phyloP scores from a whole-genome alignment of 2,797 vertebrate species.

The Poecile montanus region DNA sequence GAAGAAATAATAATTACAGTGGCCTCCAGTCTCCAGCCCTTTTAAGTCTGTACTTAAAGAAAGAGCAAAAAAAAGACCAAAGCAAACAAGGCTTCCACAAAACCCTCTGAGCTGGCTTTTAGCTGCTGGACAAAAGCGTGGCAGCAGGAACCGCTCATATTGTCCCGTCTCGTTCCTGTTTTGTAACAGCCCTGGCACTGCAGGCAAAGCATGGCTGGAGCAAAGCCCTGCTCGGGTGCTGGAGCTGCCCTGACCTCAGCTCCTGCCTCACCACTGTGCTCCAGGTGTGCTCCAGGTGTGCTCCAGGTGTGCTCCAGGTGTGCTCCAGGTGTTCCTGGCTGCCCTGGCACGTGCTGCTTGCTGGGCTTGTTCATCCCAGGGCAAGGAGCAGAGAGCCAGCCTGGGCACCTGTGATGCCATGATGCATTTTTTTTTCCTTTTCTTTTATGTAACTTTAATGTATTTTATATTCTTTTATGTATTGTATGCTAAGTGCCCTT shows the following conservation, averaged over 20 bases:
- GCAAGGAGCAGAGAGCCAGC: background rate
- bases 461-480: background rate
- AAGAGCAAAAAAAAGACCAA: slow-evolving; percentile 9
- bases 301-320: background rate
- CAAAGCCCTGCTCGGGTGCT: background rate
- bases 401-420: accelerated
- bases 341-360: background rate
- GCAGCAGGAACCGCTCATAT: background rate
- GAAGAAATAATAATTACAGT: slow-evolving; percentile 39
- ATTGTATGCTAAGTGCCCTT: background rate
- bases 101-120: slow-evolving; percentile 9
- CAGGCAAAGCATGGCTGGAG: background rate
- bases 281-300: background rate
- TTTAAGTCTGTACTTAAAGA: slow-evolving; percentile 4
- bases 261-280: background rate
- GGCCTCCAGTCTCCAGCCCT: slow-evolving; percentile 20
- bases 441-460: background rate
- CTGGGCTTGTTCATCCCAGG: accelerated
- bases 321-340: background rate
- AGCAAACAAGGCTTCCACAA: background rate
- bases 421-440: background rate
- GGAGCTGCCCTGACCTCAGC: background rate
- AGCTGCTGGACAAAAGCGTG: slow-evolving; percentile 18
- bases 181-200: background rate
- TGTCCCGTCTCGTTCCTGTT: background rate